A percentile compares a stretch with the other conserved stretches of the same genome.
Evolutionary conservation across 1,140 invertebrate genomes (phyloP).

Genomic region (Micrasema longulum): DNA sequence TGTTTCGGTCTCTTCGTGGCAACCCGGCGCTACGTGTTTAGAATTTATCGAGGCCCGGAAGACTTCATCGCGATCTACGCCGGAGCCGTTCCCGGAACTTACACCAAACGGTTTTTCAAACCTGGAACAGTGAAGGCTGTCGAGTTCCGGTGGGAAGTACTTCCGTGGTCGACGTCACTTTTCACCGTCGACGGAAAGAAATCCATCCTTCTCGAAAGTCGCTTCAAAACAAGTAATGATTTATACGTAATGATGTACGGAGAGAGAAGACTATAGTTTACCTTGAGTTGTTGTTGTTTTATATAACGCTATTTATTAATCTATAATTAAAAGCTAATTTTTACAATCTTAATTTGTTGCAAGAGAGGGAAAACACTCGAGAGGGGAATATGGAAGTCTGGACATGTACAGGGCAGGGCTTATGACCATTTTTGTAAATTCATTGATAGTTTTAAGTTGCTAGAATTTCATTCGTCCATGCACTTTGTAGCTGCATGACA

Average conservation of each 20-base stretch:
- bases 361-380: too few relatives aligned
- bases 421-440: too few relatives aligned
- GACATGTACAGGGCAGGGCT: too few relatives aligned
- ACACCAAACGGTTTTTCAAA: conserved; percentile 14
- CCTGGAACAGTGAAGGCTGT: conserved; percentile 7
- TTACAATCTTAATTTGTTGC: too few relatives aligned
- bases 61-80: conserved; percentile 34
- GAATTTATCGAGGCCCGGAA: conserved; percentile 31
- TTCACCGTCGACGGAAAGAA: conserved; percentile 14
- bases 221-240: conserved; percentile 18
- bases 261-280: not conserved
- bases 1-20: not conserved
- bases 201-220: conserved; percentile 15
- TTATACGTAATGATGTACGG: conserved; percentile 14
- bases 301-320: too few relatives aligned
- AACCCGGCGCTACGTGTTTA: conserved; percentile 20
- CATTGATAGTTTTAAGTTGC: too few relatives aligned
- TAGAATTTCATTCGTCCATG: too few relatives aligned
- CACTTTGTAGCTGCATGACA: too few relatives aligned
- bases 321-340: not conserved
- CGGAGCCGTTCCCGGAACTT: conserved; percentile 8
- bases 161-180: conserved; percentile 3
- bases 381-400: too few relatives aligned
- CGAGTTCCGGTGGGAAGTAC: not conserved
- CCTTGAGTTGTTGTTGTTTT: too few relatives aligned